phyloP scores from a whole-genome alignment of 2,888 invertebrate genomes.

The Lasioglossum oenotherae region DNA sequence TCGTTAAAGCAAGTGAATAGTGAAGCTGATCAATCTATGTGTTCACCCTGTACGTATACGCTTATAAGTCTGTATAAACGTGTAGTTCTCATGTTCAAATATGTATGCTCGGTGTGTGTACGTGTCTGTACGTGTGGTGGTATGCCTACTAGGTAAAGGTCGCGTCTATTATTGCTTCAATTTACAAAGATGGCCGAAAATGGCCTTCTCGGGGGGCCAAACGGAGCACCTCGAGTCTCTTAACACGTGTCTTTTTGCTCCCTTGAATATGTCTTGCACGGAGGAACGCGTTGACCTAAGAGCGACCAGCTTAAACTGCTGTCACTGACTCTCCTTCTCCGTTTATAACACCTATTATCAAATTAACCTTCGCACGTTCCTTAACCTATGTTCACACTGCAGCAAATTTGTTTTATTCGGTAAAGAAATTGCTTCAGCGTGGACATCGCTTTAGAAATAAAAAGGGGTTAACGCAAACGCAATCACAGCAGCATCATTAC shows the following conservation, averaged over 20 bases:
- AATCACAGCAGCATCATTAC: neutral
- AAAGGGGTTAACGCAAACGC: neutral
- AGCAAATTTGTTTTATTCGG: neutral
- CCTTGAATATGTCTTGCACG: conserved; percentile 51
- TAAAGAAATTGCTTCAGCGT: neutral
- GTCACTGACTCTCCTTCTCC: conserved; percentile 5
- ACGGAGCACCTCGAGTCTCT: conserved; percentile 24
- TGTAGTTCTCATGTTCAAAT: conserved; percentile 58
- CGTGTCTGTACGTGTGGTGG: conserved; percentile 18
- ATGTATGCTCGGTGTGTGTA: conserved; percentile 48
- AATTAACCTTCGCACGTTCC: neutral
- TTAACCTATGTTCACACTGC: neutral
- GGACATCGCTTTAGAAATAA: neutral
- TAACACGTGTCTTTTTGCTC: conserved; percentile 62
- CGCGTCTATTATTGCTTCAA: conserved; percentile 71
- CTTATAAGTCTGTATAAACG: conserved; percentile 66
- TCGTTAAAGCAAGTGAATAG: neutral
- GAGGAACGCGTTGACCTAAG: conserved; percentile 12
- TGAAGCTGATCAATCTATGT: neutral
- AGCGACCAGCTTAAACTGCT: neutral
- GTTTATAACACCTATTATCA: neutral
- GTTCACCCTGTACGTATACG: conserved; percentile 45
- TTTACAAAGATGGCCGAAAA: conserved; percentile 62
- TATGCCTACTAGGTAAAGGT: conserved; percentile 59
- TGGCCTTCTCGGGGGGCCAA: conserved; percentile 32